Evolutionary conservation across 2,888 invertebrate species (phyloP).

Genomic region (Entomobrya proxima): DNA sequence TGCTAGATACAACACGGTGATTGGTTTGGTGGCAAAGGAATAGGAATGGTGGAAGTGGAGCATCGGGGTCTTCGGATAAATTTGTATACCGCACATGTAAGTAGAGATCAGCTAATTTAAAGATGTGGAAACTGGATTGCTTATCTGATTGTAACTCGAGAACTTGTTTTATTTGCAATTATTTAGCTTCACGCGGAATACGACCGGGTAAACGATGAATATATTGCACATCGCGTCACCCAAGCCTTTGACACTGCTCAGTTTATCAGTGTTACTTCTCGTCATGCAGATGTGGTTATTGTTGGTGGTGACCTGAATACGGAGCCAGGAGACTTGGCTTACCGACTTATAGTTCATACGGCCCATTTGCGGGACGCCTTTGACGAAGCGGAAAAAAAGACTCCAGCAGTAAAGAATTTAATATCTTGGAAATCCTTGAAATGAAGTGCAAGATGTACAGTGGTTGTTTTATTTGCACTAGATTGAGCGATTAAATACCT

Average conservation of each 20-base stretch:
- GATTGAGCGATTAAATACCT: constrained; percentile 81
- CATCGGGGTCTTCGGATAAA: constrained; percentile 85
- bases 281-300: constrained; percentile 87
- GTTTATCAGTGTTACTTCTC: constrained; percentile 91
- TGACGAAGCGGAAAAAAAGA: constrained; percentile 62
- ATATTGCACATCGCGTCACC: constrained; percentile 92
- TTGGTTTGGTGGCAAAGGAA: constrained; percentile 99
- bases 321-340: constrained; percentile 90
- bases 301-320: constrained; percentile 97
- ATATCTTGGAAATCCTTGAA: not conserved
- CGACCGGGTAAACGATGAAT: constrained; percentile 86
- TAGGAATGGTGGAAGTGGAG: constrained; percentile 87
- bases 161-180: not conserved
- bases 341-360: constrained; percentile 80
- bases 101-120: constrained; percentile 76
- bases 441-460: not conserved
- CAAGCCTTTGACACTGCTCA: constrained; percentile 97
- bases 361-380: constrained; percentile 75
- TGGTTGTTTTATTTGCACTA: not conserved
- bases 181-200: constrained; percentile 95
- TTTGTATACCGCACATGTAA: constrained; percentile 95
- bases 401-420: constrained; percentile 32
- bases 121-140: not conserved
- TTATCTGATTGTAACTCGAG: not conserved
- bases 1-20: constrained; percentile 91